Base-by-base conservation (phyloP, 1,140 invertebrate genomes). In the Gonatopus flavifemur region DNA sequence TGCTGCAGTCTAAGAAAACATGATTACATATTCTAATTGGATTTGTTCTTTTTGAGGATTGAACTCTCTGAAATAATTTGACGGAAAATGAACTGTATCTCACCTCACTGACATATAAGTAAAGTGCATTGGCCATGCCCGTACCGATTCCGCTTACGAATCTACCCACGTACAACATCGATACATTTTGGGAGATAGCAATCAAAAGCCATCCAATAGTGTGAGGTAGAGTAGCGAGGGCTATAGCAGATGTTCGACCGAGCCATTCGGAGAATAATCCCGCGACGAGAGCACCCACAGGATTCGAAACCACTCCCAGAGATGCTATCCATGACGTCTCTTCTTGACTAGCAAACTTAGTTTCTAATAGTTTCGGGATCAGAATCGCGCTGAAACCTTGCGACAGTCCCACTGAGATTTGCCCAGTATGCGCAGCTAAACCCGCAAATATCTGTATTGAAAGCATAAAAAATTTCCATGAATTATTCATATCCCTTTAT, bases 361-460 rank as follows among this genome's bases (percentile, higher is more conserved):
- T 70, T 19, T 79, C 76, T 3, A 78, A 64, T 21, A 88, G 80
- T 70, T 87, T 86, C 15, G 87, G 87, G 43, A 89, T 67, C 51
- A 88, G 78, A 18, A 89, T 83, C 0, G 87, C 86, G 39, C 86
- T 88, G 78, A 86, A 89, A 25, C 86, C 86, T 66, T 89, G 87
- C 20, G 84, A 85, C 53, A 89, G 82, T 2, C 87, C 87, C 18
- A 88, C 85, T 16, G 86, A 88, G 59, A 89, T 86, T 57, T 87
- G 87, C 49, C 86, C 86, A 0, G 83, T 85, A 63, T 89, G 87
- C 2, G 85, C 85, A 13, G 84, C 86, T 31, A 88, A 62, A 15
- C 86, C 85, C 18, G 86, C 86, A 41, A 86, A 55, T 43, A 86
- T 80, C 87, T 88, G 76, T 0, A 76, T n/a, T n/a, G n/a, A n/a